These are phyloP conservation scores for Lasiurus cinereus DNA, from an alignment of 2,113 vertebrate species.

Conservation along the genomic window DNA sequence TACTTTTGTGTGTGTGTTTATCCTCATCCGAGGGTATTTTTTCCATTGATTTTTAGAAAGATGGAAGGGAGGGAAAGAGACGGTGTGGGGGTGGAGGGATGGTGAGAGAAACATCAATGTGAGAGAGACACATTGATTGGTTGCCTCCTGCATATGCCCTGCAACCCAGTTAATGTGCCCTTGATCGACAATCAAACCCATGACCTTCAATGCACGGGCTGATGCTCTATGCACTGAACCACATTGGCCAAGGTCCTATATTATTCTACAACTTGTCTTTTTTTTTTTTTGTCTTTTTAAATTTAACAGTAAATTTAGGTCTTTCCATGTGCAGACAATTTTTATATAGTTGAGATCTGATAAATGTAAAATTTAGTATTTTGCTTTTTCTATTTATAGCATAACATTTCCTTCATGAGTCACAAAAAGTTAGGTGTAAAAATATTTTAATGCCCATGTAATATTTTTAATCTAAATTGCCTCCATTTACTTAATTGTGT, in stretches of 20 bases:
- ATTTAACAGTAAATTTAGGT: conserved; percentile 53
- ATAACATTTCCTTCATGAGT: conserved; percentile 19
- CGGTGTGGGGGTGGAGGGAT: too few relatives aligned
- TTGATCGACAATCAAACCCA: too few relatives aligned
- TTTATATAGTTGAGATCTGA: conserved; percentile 38
- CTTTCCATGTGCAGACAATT: conserved; percentile 9
- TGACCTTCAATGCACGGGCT: too few relatives aligned
- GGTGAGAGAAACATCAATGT: too few relatives aligned
- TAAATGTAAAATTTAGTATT: conserved; percentile 23
- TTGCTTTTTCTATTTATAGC: conserved; percentile 31
- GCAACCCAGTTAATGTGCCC: too few relatives aligned
- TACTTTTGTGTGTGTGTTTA: not conserved
- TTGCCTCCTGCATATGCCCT: too few relatives aligned
- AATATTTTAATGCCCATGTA: conserved; percentile 42
- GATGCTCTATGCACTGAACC: too few relatives aligned
- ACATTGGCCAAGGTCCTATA: too few relatives aligned
- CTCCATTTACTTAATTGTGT: conserved; percentile 41
- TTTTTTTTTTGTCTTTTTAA: not conserved
- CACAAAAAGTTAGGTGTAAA: conserved; percentile 57
- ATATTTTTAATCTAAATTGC: conserved; percentile 24
- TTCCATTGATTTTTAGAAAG: too few relatives aligned
- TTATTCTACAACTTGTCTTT: conserved; percentile 7
- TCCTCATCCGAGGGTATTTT: too few relatives aligned
- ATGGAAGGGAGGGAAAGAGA: too few relatives aligned
- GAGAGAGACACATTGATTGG: too few relatives aligned